Evolutionary conservation across 2,113 vertebrate species (phyloP), one percentile per base, ranked within the genome.

Genomic region (Sander lucioperca): DNA sequence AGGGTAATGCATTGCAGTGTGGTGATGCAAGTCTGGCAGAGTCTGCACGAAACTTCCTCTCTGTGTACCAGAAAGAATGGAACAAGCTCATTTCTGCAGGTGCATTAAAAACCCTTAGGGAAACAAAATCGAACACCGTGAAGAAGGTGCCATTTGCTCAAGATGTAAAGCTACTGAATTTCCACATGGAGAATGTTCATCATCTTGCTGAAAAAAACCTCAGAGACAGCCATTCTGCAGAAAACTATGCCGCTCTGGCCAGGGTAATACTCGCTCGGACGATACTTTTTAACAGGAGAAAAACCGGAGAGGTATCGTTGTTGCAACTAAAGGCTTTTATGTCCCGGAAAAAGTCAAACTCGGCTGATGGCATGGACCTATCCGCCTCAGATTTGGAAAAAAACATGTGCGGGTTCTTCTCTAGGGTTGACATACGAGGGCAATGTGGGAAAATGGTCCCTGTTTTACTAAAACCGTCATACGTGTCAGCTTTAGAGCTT

Each of bases 251-350:
- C 0, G 70, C 73, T 1, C 64, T 92, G 75, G 77, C 82, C 43
- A 85, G 16, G 6, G 72, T 77, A 0, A 48, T 87, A 0, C 88
- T 92, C 0, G 57, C 69, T 11, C 89, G 86, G 5, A 73, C 45
- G 0, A 77, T 92, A 8, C 1, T 91, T 2, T 92, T 92, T 78
- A 92, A 92, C 83, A 69, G 80, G 43, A 89, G 89, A 18, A 82
- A 65, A 0, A 21, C 75, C 1, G 2, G 12, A n/a, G 86, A 92
- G 78, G 54, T 93, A 0, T 61, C 89, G 0, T 1, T 21, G 0
- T 30, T 93, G 14, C 30, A 67, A 0, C 45, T 91, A 0, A 33
- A 19, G 0, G 77, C 53, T 4, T 92, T 92, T 9, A 33, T 12
- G 86, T 80, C 80, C 0, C 36, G 82, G 50, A 77, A 80, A 33